Evolutionary conservation across 1,140 invertebrate species (phyloP).

Genomic region (Venustaconcha ellipsiformis): DNA sequence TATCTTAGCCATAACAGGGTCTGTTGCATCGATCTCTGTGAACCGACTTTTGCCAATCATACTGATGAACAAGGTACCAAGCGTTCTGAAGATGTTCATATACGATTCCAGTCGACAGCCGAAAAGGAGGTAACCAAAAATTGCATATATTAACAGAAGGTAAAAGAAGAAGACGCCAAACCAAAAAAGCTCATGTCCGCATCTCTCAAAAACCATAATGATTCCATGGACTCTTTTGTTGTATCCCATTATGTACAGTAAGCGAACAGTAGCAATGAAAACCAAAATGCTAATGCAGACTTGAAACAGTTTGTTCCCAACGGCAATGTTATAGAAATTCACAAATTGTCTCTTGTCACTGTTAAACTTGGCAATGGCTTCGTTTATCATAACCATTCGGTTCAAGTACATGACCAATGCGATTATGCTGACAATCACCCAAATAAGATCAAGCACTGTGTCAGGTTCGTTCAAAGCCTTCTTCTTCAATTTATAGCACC

Average conservation of each 20-base stretch:
- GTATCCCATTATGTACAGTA: conserved; percentile 55
- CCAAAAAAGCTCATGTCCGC: conserved; percentile 40
- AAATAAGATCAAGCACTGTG: conserved; percentile 65
- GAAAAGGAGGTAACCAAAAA: conserved; percentile 45
- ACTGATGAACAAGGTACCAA: conserved; percentile 50
- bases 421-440: conserved; percentile 59
- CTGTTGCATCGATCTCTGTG: conserved; percentile 44
- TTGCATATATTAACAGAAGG: conserved; percentile 36
- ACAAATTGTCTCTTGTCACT: conserved; percentile 42
- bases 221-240: conserved; percentile 49
- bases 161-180: conserved; percentile 44
- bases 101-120: conserved; percentile 41
- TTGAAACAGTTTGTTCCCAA: conserved; percentile 40
- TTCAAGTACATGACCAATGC: conserved; percentile 63
- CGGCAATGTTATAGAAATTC: conserved; percentile 48
- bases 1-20: conserved; percentile 40
- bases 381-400: conserved; percentile 35
- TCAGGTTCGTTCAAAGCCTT: conserved; percentile 65
- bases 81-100: conserved; percentile 37
- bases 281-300: conserved; percentile 32
- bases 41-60: conserved; percentile 77
- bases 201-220: conserved; percentile 38
- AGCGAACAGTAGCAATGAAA: conserved; percentile 46
- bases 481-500: conserved; percentile 44
- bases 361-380: conserved; percentile 34